Base-by-base conservation (phyloP, 2,888 invertebrate genomes). In the Dascillus cervinus region DNA sequence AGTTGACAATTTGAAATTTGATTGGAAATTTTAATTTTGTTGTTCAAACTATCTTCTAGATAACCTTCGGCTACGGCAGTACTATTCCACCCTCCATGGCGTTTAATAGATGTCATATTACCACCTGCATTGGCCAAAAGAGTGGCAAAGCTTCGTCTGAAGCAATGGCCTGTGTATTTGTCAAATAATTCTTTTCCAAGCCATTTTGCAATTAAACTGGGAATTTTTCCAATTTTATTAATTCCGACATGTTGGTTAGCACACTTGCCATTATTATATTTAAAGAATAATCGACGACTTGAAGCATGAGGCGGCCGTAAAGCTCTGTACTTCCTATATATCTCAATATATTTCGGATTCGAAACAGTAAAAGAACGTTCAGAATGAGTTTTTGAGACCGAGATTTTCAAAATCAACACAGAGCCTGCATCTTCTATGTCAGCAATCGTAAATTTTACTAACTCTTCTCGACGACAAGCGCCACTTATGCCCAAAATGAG, bases 401-500 rank as follows among this genome's bases (percentile, higher is more conserved):
- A 8, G 8, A 17, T 17, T 4, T 4, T 8, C 8, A 17, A 6
- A 17, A 17, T 17, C 8, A 17, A 17, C 4, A 17, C 17, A 17
- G 4, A 13, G n/a, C 26, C 32, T 11, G 23, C 6, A 13, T 36
- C 34, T 20, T 29, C 9, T 8, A 45, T 31, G 17, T 46, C 40
- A 13, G 37, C 22, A 2, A 33, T 15, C 8, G 26, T 31, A 9
- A 49, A 22, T n/a, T 41, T 41, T 8, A 30, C 17, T 11, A 49
- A 29, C 28, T 49, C 47, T 15, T 39, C 15, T 22, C 37, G 9
- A 22, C 45, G 32, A 17, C 41, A 46, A 11, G 40, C 45, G 15
- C 45, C 44, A 22, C 13, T 33, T 21, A 47, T 27, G 11, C 44
- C 47, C 29, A 44, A 22, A 30, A 44, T 40, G 13, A 46, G 24